phyloP scores from a whole-genome alignment of 2,888 invertebrate genomes.

The Acronicta aceris region DNA sequence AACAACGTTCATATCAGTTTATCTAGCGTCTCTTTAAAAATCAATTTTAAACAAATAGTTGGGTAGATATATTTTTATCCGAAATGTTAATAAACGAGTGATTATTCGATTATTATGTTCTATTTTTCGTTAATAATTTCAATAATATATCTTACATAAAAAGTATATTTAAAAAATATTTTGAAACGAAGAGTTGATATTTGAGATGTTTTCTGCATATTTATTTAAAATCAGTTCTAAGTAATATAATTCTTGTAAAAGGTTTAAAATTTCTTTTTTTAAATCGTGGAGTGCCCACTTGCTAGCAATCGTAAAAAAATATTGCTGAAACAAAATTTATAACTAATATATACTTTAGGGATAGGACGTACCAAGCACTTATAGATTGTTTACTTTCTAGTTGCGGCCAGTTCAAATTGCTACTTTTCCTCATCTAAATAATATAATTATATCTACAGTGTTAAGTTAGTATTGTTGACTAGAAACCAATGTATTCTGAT shows the following conservation, averaged over 20 bases:
- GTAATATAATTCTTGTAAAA: conserved; percentile 9
- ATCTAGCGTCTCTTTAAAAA: conserved; percentile 55
- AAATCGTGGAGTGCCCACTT: neutral
- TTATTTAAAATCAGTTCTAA: conserved; percentile 3
- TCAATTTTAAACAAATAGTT: conserved; percentile 13
- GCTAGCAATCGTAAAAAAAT: conserved; percentile 11
- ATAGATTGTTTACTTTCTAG: too few relatives aligned
- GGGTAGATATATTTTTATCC: too few relatives aligned
- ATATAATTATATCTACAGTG: too few relatives aligned
- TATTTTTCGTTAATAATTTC: conserved; percentile 14
- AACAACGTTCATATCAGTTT: conserved; percentile 28
- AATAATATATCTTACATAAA: conserved; percentile 25
- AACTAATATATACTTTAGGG: too few relatives aligned
- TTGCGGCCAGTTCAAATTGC: too few relatives aligned
- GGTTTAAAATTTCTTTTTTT: neutral
- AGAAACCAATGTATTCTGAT: too few relatives aligned
- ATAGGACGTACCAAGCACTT: neutral
- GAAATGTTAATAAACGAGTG: too few relatives aligned
- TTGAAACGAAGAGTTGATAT: neutral
- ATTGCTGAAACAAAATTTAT: neutral
- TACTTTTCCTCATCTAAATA: too few relatives aligned
- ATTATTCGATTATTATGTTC: too few relatives aligned
- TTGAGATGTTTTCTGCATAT: neutral
- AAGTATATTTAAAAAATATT: conserved; percentile 16
- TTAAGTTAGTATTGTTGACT: too few relatives aligned